These are phyloP conservation scores for Bombycilla garrulus DNA, from an alignment of 2,113 vertebrate species.

Conservation along the genomic window DNA sequence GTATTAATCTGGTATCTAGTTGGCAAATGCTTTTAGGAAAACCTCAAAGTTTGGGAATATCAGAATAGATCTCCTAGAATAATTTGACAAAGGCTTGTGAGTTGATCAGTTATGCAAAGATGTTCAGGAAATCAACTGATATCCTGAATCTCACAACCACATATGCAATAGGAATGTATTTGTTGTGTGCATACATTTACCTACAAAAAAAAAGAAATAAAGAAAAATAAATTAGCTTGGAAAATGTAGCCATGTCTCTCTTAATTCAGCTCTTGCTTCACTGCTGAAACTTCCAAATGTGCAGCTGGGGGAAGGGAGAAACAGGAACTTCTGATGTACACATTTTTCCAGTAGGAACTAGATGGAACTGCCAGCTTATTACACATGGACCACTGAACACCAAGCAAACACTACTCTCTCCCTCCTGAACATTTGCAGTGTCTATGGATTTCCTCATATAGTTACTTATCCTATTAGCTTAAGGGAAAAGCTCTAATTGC, in stretches of 20 bases:
- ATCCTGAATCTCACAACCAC: background rate
- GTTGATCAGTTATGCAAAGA: background rate
- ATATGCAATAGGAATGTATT: background rate
- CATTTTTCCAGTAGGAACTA: conserved; percentile 18
- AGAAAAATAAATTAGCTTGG: background rate
- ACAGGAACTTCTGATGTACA: background rate
- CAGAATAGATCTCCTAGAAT: background rate
- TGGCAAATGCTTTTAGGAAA: background rate
- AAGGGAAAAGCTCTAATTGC: conserved; percentile 3
- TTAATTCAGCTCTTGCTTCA: background rate
- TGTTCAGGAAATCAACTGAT: background rate
- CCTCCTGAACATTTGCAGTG: background rate
- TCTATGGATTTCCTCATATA: conserved; percentile 22
- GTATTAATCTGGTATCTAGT: background rate
- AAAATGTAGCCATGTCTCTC: background rate
- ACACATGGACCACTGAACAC: conserved; percentile 23
- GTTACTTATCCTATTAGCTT: conserved; percentile 30
- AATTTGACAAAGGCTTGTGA: background rate
- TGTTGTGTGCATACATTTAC: background rate
- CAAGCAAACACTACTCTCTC: conserved; percentile 14
- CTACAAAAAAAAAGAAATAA: background rate
- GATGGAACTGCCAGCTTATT: conserved; percentile 10
- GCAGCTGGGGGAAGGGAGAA: background rate
- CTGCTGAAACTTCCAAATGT: background rate
- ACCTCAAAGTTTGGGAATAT: background rate